Evolutionary conservation across 2,888 invertebrate species (phyloP), one percentile per base, ranked within the genome.

Genomic region (Nemapogon koenigi): DNA sequence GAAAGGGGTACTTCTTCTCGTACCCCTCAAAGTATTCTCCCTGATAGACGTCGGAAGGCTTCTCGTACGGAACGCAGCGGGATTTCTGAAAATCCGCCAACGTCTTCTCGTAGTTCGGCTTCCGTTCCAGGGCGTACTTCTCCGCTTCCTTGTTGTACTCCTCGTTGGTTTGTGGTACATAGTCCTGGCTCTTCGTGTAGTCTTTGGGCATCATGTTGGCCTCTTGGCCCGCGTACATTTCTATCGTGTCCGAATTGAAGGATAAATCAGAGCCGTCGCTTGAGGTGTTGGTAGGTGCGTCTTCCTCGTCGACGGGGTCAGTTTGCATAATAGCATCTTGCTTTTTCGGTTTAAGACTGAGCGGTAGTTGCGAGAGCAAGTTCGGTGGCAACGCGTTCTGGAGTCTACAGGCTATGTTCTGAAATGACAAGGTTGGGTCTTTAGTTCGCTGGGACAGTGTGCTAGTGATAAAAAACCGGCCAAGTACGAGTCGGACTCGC

Each of bases 291-390:
- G 18, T 33, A n/a, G 33, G 33, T 8, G 18, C 19, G 2, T 37
- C 37, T 10, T 18, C 14, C 15, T 17, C 11, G 0, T 54, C 56
- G 0, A 70, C 57, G 0, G 79, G 76, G 41, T 79, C 79, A 0
- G 79, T 79, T 43, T 79, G 79, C 71, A 79, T 79, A 33, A 70
- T 54, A 0, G 79, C 79, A 41, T 79, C 79, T 26, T 78, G 78
- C 25, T 76, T 79, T 16, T 63, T 61, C 0, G 75, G 70, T 40
- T 66, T 75, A 1, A 39, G 35, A 6, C 3, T 22, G 15, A 4
- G 11, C 4, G 3, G 16, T 8, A 2, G 31, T 4, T 16, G 31
- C 17, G 8, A 16, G 31, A 15, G 31, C n/a, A 2, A 31, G n/a
- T 15, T 13, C n/a, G 4, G 16, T 16, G 4, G n/a, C 16, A 15